Evolutionary conservation across 1,140 invertebrate species (phyloP).

Genomic region (Diabrotica virgifera): DNA sequence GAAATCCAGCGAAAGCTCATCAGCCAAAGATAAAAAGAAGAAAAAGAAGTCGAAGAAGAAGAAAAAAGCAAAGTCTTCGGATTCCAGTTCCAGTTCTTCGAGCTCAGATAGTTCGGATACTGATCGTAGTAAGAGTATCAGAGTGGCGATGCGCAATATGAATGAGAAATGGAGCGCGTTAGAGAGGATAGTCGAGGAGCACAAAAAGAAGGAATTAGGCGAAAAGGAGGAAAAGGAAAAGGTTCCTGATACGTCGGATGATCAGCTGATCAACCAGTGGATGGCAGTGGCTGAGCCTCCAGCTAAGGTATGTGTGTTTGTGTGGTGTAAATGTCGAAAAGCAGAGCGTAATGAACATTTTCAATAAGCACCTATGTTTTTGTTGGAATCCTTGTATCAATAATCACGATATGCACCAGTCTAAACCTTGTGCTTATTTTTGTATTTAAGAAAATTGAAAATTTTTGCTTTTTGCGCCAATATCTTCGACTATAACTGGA

Average conservation of each 20-base stretch:
- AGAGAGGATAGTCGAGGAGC: slow-evolving; percentile 50
- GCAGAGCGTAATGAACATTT: no score
- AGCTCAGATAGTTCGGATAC: slow-evolving; percentile 53
- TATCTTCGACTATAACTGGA: no score
- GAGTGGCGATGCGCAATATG: slow-evolving; percentile 67
- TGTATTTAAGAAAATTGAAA: no score
- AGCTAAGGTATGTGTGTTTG: slow-evolving; percentile 43
- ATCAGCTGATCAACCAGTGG: slow-evolving; percentile 58
- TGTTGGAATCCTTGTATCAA: no score
- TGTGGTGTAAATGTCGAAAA: neutral
- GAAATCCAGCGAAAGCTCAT: slow-evolving; percentile 33
- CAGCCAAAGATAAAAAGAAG: slow-evolving; percentile 20
- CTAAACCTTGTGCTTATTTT: no score
- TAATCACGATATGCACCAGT: no score
- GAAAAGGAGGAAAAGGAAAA: slow-evolving; percentile 30
- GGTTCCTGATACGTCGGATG: slow-evolving; percentile 41
- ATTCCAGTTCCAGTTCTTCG: slow-evolving; percentile 49
- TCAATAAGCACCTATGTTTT: no score
- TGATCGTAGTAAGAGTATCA: slow-evolving; percentile 60
- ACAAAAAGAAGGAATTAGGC: slow-evolving; percentile 44
- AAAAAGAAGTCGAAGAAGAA: slow-evolving; percentile 46
- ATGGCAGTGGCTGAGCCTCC: slow-evolving; percentile 57
- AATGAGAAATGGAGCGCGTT: slow-evolving; percentile 44
- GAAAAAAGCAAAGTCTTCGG: slow-evolving; percentile 41
- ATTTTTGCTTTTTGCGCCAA: no score